Evolutionary conservation across 64 coral and sea anemone species (phyloP).

Genomic region (Porites australiensis): DNA sequence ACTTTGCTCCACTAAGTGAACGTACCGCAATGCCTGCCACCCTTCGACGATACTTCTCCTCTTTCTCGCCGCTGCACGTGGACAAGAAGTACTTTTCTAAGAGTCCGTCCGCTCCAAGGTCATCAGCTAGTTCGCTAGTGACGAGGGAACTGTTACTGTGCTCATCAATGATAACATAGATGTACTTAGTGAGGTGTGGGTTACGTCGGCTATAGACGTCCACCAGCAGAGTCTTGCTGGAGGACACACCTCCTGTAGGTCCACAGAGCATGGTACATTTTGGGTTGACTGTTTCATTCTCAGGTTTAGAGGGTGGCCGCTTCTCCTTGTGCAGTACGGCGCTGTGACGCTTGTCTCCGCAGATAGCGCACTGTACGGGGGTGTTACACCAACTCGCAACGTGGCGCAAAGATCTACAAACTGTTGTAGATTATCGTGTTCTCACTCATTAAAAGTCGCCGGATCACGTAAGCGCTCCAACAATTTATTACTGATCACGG

Average conservation of each 20-base stretch:
- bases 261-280: constrained; percentile 42
- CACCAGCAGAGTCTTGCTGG: constrained; percentile 46
- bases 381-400: constrained; percentile 20
- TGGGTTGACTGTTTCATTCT: constrained; percentile 20
- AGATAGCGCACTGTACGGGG: constrained; percentile 40
- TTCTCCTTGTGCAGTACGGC: constrained; percentile 70
- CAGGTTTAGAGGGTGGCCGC: background rate
- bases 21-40: constrained; percentile 22
- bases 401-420: constrained; percentile 33
- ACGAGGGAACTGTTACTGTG: constrained; percentile 67
- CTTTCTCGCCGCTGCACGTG: constrained; percentile 54
- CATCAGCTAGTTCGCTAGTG: constrained; percentile 22
- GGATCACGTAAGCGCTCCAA: constrained; percentile 6
- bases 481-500: constrained; percentile 20
- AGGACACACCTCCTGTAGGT: constrained; percentile 47
- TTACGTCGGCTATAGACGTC: constrained; percentile 43
- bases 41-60: constrained; percentile 39
- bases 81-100: constrained; percentile 46
- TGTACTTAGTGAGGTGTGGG: constrained; percentile 6
- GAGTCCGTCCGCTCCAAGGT: constrained; percentile 27
- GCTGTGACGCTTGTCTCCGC: constrained; percentile 46
- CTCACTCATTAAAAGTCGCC: constrained; percentile 24
- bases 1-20: constrained; percentile 21
- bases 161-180: constrained; percentile 69
- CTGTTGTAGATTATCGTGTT: constrained; percentile 41